These are phyloP conservation scores for Macrotrachela quadricornifera DNA, from an alignment of 1,140 invertebrate species.

Conservation along the genomic window DNA sequence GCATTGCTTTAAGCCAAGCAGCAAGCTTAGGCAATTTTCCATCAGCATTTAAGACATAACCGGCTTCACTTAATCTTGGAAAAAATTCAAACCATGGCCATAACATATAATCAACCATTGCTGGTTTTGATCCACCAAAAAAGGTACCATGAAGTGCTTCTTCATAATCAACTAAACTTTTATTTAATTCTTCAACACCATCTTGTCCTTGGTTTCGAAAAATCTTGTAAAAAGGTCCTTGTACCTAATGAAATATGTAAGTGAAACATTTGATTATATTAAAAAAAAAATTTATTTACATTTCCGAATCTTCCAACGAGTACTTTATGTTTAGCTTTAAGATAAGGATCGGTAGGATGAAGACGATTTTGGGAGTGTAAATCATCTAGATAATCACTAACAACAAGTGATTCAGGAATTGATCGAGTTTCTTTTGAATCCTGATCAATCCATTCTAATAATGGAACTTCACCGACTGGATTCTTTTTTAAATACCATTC, in stretches of 20 bases:
- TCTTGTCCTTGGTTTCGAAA: neutral
- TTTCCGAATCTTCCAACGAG: constrained; percentile 38
- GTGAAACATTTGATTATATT: no score
- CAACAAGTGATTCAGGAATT: constrained; percentile 55
- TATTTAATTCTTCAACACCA: neutral
- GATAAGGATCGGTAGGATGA: constrained; percentile 42
- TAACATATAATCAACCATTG: constrained; percentile 53
- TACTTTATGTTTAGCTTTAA: constrained; percentile 53
- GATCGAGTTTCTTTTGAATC: neutral
- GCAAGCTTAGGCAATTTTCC: constrained; percentile 12
- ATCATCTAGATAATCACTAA: constrained; percentile 63
- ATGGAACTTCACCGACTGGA: constrained; percentile 55
- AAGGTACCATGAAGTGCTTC: constrained; percentile 6
- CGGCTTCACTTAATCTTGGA: neutral
- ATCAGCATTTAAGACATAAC: constrained; percentile 7
- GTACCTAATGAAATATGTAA: neutral
- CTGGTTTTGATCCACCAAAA: constrained; percentile 1
- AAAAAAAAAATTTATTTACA: no score
- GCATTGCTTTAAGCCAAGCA: constrained; percentile 15
- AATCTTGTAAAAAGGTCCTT: neutral
- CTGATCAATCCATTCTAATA: constrained; percentile 43
- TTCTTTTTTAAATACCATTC: constrained; percentile 54
- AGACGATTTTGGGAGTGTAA: constrained; percentile 36
- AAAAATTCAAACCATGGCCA: constrained; percentile 65
- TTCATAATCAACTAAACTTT: constrained; percentile 12